Evolutionary conservation across 1,140 invertebrate species (phyloP).

Genomic region (Brevipalpus yothersi): DNA sequence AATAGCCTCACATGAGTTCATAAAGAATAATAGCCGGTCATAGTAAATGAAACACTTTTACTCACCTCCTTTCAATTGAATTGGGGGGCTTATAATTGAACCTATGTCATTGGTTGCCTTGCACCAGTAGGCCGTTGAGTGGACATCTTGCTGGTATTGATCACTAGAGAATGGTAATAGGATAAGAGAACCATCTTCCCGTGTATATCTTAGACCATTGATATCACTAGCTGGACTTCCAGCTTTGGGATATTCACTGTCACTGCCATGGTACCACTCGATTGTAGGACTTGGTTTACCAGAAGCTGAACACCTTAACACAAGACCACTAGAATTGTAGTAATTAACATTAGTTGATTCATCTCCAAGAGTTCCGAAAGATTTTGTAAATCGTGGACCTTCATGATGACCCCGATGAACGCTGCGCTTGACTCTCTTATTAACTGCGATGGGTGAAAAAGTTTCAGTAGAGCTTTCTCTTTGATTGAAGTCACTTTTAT

Average conservation of each 20-base stretch:
- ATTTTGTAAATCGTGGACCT: too few relatives aligned
- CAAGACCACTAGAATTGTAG: neutral
- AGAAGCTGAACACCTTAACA: neutral
- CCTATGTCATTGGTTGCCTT: conserved; percentile 20
- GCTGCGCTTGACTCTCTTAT: too few relatives aligned
- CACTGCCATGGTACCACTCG: neutral
- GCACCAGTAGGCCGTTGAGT: conserved; percentile 18
- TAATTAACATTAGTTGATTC: neutral
- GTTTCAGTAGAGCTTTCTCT: too few relatives aligned
- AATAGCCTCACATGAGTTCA: too few relatives aligned
- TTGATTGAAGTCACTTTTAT: too few relatives aligned
- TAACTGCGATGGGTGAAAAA: too few relatives aligned
- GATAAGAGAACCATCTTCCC: conserved; percentile 44
- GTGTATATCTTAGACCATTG: neutral
- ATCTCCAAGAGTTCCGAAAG: too few relatives aligned
- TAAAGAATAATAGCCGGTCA: too few relatives aligned
- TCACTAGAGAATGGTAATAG: conserved; percentile 16
- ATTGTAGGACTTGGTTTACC: neutral
- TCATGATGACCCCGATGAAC: too few relatives aligned
- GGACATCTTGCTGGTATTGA: conserved; percentile 15
- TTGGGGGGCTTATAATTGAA: conserved; percentile 19
- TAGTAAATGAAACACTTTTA: neutral
- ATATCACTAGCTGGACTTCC: neutral
- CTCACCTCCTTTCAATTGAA: conserved; percentile 21
- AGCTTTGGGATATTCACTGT: neutral